Evolutionary conservation across 2,888 invertebrate species (phyloP).

Genomic region (Autographa gamma): DNA sequence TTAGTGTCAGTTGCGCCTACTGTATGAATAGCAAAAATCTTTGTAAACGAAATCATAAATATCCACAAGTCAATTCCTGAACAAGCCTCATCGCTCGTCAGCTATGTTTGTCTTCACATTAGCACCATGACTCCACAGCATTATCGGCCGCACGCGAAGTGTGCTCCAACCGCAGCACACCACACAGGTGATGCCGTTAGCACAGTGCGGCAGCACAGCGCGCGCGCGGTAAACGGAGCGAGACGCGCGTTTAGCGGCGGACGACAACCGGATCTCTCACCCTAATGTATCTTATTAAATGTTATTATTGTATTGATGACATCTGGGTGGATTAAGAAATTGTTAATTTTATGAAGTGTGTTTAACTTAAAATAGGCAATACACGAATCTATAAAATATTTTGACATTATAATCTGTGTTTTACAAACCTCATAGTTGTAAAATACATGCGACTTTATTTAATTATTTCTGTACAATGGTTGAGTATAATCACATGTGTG

Average conservation of each 20-base stretch:
- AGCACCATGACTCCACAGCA: constrained; percentile 6
- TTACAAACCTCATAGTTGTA: background rate
- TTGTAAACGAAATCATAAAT: background rate
- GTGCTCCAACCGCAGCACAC: background rate
- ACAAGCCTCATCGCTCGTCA: too few species aligned
- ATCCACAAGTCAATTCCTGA: background rate
- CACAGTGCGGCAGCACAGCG: too few species aligned
- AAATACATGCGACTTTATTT: background rate
- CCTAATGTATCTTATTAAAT: constrained; percentile 12
- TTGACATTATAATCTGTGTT: too few species aligned
- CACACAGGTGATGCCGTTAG: constrained; percentile 24
- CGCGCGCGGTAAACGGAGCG: constrained; percentile 47
- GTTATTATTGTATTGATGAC: background rate
- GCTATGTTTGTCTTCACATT: constrained; percentile 7
- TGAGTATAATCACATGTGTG: background rate
- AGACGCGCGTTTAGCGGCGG: constrained; percentile 11
- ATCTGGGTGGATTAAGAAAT: background rate
- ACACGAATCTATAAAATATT: too few species aligned
- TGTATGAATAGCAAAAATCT: too few species aligned
- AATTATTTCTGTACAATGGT: background rate
- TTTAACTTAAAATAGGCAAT: too few species aligned
- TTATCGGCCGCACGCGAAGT: background rate
- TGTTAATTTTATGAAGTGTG: background rate
- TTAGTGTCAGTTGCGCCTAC: too few species aligned
- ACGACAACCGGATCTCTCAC: constrained; percentile 40